Percentiles rank a stretch among this genome's conserved stretches.
phyloP scores from a whole-genome alignment of 2,113 vertebrate species.

The Pygathrix nemaeus region DNA sequence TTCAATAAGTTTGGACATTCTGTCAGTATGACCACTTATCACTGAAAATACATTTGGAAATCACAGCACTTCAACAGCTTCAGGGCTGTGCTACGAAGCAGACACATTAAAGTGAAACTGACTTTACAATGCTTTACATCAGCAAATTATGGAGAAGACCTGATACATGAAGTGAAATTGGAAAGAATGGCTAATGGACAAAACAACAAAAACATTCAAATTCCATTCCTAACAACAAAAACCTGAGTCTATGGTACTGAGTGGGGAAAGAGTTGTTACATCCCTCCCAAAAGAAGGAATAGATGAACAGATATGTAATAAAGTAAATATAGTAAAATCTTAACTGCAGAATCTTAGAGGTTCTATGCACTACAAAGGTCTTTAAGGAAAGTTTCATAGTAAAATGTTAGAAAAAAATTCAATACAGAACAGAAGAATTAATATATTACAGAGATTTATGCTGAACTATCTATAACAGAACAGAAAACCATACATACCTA shows the following conservation, averaged over 20 bases:
- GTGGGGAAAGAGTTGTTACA: background rate
- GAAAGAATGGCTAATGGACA: background rate
- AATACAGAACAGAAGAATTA: background rate
- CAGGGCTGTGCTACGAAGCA: background rate
- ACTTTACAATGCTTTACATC: background rate
- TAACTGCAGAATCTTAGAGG: background rate
- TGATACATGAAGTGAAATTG: background rate
- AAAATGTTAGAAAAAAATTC: background rate
- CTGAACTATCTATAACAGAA: constrained; percentile 29
- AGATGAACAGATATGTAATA: background rate
- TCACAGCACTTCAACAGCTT: background rate
- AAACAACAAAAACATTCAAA: background rate
- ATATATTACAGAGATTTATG: background rate
- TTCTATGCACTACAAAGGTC: background rate
- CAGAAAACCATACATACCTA: background rate
- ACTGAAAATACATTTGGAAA: background rate
- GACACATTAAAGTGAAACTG: background rate
- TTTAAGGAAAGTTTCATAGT: background rate
- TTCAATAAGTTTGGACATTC: background rate
- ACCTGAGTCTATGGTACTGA: background rate
- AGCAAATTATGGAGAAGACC: background rate
- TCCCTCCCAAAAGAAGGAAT: background rate
- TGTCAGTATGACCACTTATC: background rate
- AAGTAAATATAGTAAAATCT: background rate
- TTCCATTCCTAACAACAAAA: background rate